Conservation (phyloP, 2,888 invertebrate genomes). For the Callimorpha dominula region DNA sequence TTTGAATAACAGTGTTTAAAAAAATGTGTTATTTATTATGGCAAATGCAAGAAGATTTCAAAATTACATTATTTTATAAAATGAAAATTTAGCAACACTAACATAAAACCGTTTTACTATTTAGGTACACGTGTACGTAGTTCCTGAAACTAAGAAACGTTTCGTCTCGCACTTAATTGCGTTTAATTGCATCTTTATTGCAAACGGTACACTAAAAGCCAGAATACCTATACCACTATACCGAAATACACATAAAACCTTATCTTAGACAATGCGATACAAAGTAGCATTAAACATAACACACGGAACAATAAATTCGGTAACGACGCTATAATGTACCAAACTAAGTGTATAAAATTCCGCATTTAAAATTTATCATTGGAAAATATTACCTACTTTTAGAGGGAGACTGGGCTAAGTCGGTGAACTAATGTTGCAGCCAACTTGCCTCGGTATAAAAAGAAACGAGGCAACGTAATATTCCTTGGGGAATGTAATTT, state of each 20-base stretch:
- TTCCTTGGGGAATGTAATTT: slow-evolving; percentile 67
- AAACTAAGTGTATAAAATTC: slow-evolving; percentile 76
- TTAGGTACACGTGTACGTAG: neutral
- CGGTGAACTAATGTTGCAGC: slow-evolving; percentile 74
- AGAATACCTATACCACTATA: slow-evolving; percentile 42
- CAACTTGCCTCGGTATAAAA: slow-evolving; percentile 68
- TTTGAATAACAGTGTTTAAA: no score
- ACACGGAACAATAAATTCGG: slow-evolving; percentile 70
- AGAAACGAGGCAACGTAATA: slow-evolving; percentile 66
- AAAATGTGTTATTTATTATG: no score
- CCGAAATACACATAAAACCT: slow-evolving; percentile 45
- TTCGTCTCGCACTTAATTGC: slow-evolving; percentile 46
- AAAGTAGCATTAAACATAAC: slow-evolving; percentile 61
- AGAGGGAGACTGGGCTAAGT: slow-evolving; percentile 68
- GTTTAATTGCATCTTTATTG: slow-evolving; percentile 52
- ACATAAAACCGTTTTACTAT: slow-evolving; percentile 13
- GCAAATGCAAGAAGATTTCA: neutral
- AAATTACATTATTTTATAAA: neutral
- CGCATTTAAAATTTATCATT: slow-evolving; percentile 80
- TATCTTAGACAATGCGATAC: slow-evolving; percentile 47
- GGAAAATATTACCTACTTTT: slow-evolving; percentile 79
- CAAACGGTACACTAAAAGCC: slow-evolving; percentile 39
- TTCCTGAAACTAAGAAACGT: slow-evolving; percentile 34
- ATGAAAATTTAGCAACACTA: slow-evolving; percentile 2
- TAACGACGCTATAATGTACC: slow-evolving; percentile 70